Conservation (phyloP, 2,797 vertebrate species). For the Anabas testudineus region DNA sequence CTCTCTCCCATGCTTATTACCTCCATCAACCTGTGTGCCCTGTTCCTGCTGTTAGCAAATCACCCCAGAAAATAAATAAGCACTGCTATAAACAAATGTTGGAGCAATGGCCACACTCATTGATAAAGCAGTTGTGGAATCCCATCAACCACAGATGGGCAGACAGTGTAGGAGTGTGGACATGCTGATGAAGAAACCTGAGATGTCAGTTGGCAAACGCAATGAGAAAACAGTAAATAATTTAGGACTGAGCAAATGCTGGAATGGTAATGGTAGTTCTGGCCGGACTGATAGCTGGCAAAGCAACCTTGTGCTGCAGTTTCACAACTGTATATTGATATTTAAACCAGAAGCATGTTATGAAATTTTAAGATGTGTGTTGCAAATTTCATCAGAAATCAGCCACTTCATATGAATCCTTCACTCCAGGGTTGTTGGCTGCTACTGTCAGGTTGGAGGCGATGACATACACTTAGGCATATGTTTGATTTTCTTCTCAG, state of each 20-base stretch:
- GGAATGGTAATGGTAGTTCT: slow-evolving; percentile 19
- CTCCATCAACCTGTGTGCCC: slow-evolving; percentile 56
- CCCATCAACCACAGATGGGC: slow-evolving; percentile 50
- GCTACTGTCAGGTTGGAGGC: not conserved
- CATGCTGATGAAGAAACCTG: slow-evolving; percentile 38
- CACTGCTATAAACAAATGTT: slow-evolving; percentile 54
- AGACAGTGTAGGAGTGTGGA: slow-evolving; percentile 46
- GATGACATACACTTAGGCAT: not conserved
- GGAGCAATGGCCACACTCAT: not conserved
- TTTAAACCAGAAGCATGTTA: slow-evolving; percentile 38
- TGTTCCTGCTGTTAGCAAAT: slow-evolving; percentile 66
- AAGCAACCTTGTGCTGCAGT: slow-evolving; percentile 7
- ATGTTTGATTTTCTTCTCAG: slow-evolving; percentile 12
- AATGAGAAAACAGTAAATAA: slow-evolving; percentile 64
- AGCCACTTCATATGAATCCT: slow-evolving; percentile 36
- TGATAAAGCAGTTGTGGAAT: slow-evolving; percentile 23
- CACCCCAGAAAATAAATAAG: slow-evolving; percentile 63
- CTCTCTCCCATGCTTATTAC: slow-evolving; percentile 58
- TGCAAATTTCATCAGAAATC: slow-evolving; percentile 49
- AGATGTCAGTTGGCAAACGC: slow-evolving; percentile 47
- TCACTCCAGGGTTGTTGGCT: slow-evolving; percentile 8
- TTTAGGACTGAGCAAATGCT: slow-evolving; percentile 44
- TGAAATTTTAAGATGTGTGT: slow-evolving; percentile 31
- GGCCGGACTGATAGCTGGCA: slow-evolving; percentile 4
- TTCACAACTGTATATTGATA: slow-evolving; percentile 30